A percentile compares a stretch with the other conserved stretches of the same genome.
Conservation (phyloP, 2,113 vertebrate genomes). For the Onychorhynchus coronatus region DNA sequence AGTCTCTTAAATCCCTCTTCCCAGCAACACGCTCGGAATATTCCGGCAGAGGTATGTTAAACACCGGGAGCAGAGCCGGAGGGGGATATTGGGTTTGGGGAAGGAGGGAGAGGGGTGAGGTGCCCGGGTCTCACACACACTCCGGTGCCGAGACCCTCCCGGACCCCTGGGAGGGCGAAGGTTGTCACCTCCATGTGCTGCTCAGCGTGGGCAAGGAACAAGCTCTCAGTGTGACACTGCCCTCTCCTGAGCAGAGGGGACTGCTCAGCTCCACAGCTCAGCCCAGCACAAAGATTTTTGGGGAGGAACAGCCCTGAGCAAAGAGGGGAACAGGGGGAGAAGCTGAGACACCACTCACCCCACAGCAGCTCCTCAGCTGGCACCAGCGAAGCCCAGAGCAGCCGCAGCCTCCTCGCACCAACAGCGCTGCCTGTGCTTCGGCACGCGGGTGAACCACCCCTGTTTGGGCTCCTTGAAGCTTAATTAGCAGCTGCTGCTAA, state of each 20-base stretch:
- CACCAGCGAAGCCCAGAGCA: neutral
- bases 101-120: neutral
- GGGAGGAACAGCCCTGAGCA: neutral
- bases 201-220: accelerated
- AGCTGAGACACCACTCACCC: neutral
- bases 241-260: constrained; percentile 35
- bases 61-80: neutral
- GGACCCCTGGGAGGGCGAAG: neutral
- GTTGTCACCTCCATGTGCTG: accelerated
- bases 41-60: neutral
- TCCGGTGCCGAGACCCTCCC: accelerated
- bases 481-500: neutral
- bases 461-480: accelerated
- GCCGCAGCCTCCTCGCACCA: neutral
- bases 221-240: constrained; percentile 45
- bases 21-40: neutral
- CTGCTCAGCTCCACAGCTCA: neutral
- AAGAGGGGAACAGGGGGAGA: accelerated
- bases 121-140: accelerated
- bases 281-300: accelerated
- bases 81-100: neutral
- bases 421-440: accelerated
- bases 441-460: accelerated
- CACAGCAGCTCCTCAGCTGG: accelerated
- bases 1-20: neutral